Base-by-base conservation (phyloP, 1,140 invertebrate species). In the Sminthurides bifidus region DNA sequence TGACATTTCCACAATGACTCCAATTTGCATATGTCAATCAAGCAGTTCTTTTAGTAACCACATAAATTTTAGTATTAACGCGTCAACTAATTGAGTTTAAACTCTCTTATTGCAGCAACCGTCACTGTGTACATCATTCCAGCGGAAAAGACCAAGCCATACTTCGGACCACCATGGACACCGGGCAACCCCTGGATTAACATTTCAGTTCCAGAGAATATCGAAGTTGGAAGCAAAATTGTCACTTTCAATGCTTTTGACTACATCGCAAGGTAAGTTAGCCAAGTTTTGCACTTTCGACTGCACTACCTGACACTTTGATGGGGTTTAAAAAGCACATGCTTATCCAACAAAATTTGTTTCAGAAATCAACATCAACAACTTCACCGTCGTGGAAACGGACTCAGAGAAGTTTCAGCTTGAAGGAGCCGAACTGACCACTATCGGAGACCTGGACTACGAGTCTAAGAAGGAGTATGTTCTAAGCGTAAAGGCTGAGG, bases 101-200 rank as follows among this genome's bases (percentile, higher is more conserved):
- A n/a, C n/a, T n/a, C n/a, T n/a, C n/a, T n/a, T 58, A 40, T 54
- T 67, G 30, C 60, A 72, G 72, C 77, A 1, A 84, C 87, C 65
- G 79, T 86, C 10, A 85, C 84, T 0, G 74, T 88, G 6, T 88
- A 86, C 65, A 78, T 88, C 8, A 82, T 87, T 70, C 83, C 84
- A 1, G 85, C 82, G 65, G 81, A 80, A 60, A 83, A 85, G 56
- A 80, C 82, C 55, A 85, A 84, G 70, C 85, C 85, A 0, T 77
- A 83, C 3, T 88, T 89, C 56, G 80, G 76, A 0, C 81, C 83
- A 15, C 68, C 70, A 15, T 68, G 73, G 73, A 66, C 67, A 14
- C 58, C 70, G 30, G 62, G 60, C 3, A 79, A 81, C 61, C 82
- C 80, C 0, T 72, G 78, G 1, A 80, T 87, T 26, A 74, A 77